Evolutionary conservation across 30 jellyfish, hydroid and myxozoan species (phyloP), one percentile per base, ranked within the genome.

Genomic region (Aurelia aurita complex sp. Pacific): DNA sequence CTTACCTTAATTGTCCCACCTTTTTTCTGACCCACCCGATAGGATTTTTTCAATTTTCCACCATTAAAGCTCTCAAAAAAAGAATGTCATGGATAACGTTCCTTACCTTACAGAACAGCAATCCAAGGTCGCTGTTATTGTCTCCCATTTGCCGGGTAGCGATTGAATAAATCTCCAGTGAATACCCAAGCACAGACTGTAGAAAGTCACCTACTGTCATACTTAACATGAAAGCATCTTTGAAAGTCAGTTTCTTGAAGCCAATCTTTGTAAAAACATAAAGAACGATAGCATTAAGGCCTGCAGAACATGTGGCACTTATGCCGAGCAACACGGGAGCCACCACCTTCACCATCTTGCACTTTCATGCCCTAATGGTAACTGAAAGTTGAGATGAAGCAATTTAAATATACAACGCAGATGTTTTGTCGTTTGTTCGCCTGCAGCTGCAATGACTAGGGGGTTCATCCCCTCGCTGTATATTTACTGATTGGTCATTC

Each of bases 141-240:
- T 68, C 11, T 9, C 82, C 73, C 42, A 62, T 69, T 68, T 64
- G 57, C 51, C 80, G 67, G 81, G 62, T 67, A 18, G 65, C 83
- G 60, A 76, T 77, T 17, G 86, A 59, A 64, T 36, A 66, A 19
- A 86, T 68, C 87, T 86, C 96, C 12, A 74, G 61, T 7, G 90
- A 55, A 55, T 86, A 86, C 54, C 96, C 96, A 69, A 86, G 78
- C 16, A 86, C 16, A 8, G 89, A 66, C 66, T 86, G 96, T 13
- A 86, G 12, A 11, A 74, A 14, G 76, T 86, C 96, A 18, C 90
- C 83, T 29, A 77, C 76, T n/a, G 86, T 42, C 85, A 86, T 77
- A 65, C 96, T 86, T 4, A 70, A 43, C 73, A 86, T 76, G 60
- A 86, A 61, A 16, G 62, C 63, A 35, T 86, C 96, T 61, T 77